Percentiles rank a stretch among this genome's conserved stretches.
phyloP scores from a whole-genome alignment of 2,113 vertebrate genomes.

The Machaerirhynchus nigripectus region DNA sequence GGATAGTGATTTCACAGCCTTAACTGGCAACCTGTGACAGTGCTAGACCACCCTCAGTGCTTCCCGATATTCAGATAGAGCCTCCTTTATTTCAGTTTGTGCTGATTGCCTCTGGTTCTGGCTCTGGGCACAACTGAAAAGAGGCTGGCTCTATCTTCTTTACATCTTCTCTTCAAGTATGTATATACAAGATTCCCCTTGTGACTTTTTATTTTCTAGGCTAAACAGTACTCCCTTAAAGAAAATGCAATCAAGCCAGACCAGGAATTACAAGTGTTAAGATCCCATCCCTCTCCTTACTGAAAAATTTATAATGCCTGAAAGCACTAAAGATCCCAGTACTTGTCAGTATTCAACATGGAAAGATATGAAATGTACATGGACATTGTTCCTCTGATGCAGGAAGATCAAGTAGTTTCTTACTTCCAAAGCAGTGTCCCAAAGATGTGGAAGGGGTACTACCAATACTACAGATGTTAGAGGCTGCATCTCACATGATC shows the following conservation, averaged over 20 bases:
- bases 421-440: neutral
- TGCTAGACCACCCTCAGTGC: neutral
- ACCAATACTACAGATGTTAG: neutral
- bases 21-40: neutral
- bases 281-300: neutral
- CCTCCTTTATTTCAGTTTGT: neutral
- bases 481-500: neutral
- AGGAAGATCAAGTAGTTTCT: neutral
- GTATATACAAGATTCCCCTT: neutral
- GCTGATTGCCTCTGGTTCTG: neutral
- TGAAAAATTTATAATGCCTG: neutral
- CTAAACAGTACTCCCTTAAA: neutral
- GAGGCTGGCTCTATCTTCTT: neutral
- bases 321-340: neutral
- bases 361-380: neutral
- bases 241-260: neutral
- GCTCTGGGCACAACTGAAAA: neutral
- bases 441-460: neutral
- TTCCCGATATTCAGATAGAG: neutral
- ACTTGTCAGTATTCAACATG: neutral
- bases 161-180: neutral
- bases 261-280: neutral
- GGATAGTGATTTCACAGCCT: neutral
- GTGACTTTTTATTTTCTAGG: neutral
- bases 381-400: neutral